Conservation (phyloP, 2,113 vertebrate genomes). For the Aspiorhynchus laticeps region DNA sequence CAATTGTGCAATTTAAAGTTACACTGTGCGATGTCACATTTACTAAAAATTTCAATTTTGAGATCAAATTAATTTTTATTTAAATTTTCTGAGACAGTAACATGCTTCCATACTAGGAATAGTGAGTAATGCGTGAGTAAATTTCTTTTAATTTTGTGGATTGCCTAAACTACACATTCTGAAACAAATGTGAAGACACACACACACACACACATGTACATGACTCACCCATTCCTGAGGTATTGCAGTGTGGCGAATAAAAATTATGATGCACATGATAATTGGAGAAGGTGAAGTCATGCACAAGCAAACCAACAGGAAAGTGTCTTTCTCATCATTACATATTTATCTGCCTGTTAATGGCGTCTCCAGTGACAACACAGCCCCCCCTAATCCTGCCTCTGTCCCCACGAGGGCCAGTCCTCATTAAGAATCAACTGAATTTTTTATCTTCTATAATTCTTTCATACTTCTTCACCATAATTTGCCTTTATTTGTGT, state of each 20-base stretch:
- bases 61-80: background rate
- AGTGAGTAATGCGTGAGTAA: background rate
- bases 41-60: background rate
- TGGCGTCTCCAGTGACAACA: slow-evolving; percentile 68
- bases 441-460: slow-evolving; percentile 80
- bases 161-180: slow-evolving; percentile 28
- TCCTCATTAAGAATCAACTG: slow-evolving; percentile 75
- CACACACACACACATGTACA: slow-evolving; percentile 8
- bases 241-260: slow-evolving; percentile 36
- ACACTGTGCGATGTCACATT: background rate
- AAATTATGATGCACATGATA: slow-evolving; percentile 63
- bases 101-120: background rate
- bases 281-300: slow-evolving; percentile 74
- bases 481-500: slow-evolving; percentile 74
- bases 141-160: slow-evolving; percentile 17
- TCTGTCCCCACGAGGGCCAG: slow-evolving; percentile 61
- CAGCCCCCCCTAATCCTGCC: slow-evolving; percentile 20
- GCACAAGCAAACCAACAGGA: slow-evolving; percentile 70
- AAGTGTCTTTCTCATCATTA: slow-evolving; percentile 77
- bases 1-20: background rate
- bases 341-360: slow-evolving; percentile 79
- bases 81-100: background rate
- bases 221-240: slow-evolving; percentile 35
- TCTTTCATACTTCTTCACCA: slow-evolving; percentile 73
- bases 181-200: slow-evolving; percentile 8